Evolutionary conservation across 2,797 vertebrate genomes (phyloP), one percentile per base, ranked within the genome.

Genomic region (Menidia menidia): DNA sequence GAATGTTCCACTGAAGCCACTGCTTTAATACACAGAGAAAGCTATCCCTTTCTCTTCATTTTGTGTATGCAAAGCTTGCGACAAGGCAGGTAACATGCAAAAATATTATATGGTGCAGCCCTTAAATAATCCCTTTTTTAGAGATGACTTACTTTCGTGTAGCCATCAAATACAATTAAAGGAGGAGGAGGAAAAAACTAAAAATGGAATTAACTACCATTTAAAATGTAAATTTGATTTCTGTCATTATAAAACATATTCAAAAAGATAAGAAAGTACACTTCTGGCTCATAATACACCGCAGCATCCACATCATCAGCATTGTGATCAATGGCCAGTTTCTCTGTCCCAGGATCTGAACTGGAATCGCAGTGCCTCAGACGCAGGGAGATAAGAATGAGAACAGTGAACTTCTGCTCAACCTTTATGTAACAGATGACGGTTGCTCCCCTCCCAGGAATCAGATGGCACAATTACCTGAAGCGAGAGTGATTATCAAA

Each of bases 401-500:
- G 60, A 73, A 77, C 64, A 82, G 52, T 57, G 18, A 67, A 75
- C 59, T 59, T 76, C 57, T 71, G 60, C 60, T 61, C 65, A 57
- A 33, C 44, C 41, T 48, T 73, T 53, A 75, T 68, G 45, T 77
- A 63, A 73, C 68, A 54, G 32, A n/a, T 43, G 54, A 64, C 48
- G 13, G 62, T 19, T 68, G 35, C 54, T 66, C 52, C 64, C 16
- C 61, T 63, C 55, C 48, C 41, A 63, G 18, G 10, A 32, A 59
- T 51, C 13, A 65, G 55, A 50, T 55, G 16, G 56, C 41, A 53
- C 48, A 65, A 45, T 0, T 13, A 33, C 59, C 47, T 58, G 14
- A 67, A 30, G 52, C n/a, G 35, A 58, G 6, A 35, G 19, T 15
- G 13, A n/a, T 62, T 65, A 31, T 32, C 10, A n/a, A 32, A 53